Evolutionary conservation across 2,113 vertebrate genomes (phyloP).

Genomic region (Carassius auratus): DNA sequence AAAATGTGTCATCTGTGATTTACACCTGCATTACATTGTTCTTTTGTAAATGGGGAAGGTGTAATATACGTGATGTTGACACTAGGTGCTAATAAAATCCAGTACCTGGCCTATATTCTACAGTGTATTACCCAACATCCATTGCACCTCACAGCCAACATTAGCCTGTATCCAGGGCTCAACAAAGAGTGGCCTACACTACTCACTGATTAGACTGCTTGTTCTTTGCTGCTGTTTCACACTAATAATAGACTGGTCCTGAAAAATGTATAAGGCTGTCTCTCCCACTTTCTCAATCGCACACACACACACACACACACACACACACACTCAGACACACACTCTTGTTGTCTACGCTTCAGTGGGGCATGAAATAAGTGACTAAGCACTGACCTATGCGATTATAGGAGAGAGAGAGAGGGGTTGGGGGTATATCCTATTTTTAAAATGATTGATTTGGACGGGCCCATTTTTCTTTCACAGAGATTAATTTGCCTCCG

Average conservation of each 20-base stretch:
- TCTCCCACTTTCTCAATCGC: slow-evolving; percentile 25
- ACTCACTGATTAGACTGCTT: slow-evolving; percentile 31
- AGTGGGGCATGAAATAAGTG: slow-evolving; percentile 51
- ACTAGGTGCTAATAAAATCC: background rate
- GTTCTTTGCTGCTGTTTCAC: slow-evolving; percentile 36
- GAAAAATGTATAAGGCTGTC: slow-evolving; percentile 36
- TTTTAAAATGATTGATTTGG: slow-evolving; percentile 53
- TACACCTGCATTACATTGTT: background rate
- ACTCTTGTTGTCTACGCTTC: slow-evolving; percentile 44
- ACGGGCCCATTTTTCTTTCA: slow-evolving; percentile 46
- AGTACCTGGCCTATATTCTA: slow-evolving; percentile 6
- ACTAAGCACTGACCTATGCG: slow-evolving; percentile 46
- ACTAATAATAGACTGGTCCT: slow-evolving; percentile 39
- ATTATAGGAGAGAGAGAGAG: slow-evolving; percentile 23
- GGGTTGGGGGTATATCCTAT: slow-evolving; percentile 32
- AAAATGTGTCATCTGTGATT: slow-evolving; percentile 5
- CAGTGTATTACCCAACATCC: slow-evolving; percentile 15
- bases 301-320: background rate
- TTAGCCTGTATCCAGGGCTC: slow-evolving; percentile 7
- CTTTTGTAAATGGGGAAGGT: background rate
- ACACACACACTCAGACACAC: slow-evolving; percentile 4
- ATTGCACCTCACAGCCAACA: background rate
- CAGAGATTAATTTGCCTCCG: slow-evolving; percentile 47
- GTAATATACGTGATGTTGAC: background rate
- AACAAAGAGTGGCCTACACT: slow-evolving; percentile 8